These are phyloP conservation scores for Eupeodes luniger DNA, from an alignment of 2,888 invertebrate species.

Conservation along the genomic window DNA sequence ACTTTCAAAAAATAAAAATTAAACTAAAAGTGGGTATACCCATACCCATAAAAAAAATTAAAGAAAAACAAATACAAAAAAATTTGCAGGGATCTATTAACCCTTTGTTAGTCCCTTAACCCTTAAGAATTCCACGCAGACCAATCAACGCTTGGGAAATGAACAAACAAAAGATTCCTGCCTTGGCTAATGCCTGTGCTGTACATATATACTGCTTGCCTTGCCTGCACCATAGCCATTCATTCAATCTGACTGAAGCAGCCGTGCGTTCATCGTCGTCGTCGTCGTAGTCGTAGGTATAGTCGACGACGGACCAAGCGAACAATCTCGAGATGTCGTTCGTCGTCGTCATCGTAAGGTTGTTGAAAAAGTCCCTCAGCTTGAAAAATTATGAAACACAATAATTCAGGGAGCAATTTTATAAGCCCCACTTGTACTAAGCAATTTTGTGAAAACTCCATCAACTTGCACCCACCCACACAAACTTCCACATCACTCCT, in stretches of 20 bases:
- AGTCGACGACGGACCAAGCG: background rate
- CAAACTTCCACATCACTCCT: background rate
- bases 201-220: background rate
- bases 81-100: constrained; percentile 66
- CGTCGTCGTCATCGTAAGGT: constrained; percentile 28
- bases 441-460: constrained; percentile 62
- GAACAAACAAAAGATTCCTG: constrained; percentile 55
- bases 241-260: background rate
- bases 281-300: too few species aligned
- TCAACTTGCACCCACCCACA: constrained; percentile 21
- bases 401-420: constrained; percentile 55
- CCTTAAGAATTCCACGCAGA: constrained; percentile 52
- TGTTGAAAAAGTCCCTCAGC: constrained; percentile 46
- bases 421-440: constrained; percentile 27
- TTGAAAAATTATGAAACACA: constrained; percentile 54
- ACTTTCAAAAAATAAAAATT: constrained; percentile 32
- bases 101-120: constrained; percentile 60
- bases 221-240: background rate
- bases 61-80: constrained; percentile 22
- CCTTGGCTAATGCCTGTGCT: too few species aligned
- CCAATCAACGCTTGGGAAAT: constrained; percentile 66
- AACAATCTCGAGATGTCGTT: constrained; percentile 30
- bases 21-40: background rate
- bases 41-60: constrained; percentile 3
- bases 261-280: background rate